phyloP scores from a whole-genome alignment of 2,888 invertebrate genomes.

The Gerris lacustris region DNA sequence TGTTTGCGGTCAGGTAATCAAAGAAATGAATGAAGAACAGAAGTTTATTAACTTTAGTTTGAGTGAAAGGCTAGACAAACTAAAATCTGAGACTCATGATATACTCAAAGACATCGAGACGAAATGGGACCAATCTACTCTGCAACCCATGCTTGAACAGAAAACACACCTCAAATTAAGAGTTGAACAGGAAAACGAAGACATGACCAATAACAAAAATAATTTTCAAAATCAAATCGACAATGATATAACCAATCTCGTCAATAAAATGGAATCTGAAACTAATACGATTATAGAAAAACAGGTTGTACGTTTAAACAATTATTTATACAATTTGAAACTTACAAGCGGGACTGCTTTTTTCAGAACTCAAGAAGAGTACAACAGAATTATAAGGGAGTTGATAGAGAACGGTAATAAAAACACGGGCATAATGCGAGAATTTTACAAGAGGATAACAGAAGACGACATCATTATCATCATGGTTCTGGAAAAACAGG shows the following conservation, averaged over 20 bases:
- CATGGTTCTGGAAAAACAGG: neutral
- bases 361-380: neutral
- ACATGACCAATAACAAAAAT: neutral
- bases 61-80: neutral
- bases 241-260: neutral
- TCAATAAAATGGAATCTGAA: neutral
- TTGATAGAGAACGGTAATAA: neutral
- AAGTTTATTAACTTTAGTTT: conserved; percentile 8
- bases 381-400: neutral
- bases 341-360: neutral
- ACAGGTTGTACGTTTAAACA: neutral
- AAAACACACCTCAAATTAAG: conserved; percentile 6
- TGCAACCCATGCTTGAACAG: conserved; percentile 8
- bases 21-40: conserved; percentile 8
- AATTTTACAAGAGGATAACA: neutral
- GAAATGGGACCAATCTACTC: conserved; percentile 6
- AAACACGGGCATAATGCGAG: neutral
- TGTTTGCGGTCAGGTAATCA: neutral
- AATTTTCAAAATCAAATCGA: neutral
- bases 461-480: conserved; percentile 2
- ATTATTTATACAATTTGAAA: neutral
- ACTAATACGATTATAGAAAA: neutral
- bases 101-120: neutral
- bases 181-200: conserved; percentile 7
- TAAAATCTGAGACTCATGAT: neutral